A percentile compares a stretch with the other conserved stretches of the same genome.
phyloP scores from a whole-genome alignment of 2,888 invertebrate species.

The Hyppa rectilinea region DNA sequence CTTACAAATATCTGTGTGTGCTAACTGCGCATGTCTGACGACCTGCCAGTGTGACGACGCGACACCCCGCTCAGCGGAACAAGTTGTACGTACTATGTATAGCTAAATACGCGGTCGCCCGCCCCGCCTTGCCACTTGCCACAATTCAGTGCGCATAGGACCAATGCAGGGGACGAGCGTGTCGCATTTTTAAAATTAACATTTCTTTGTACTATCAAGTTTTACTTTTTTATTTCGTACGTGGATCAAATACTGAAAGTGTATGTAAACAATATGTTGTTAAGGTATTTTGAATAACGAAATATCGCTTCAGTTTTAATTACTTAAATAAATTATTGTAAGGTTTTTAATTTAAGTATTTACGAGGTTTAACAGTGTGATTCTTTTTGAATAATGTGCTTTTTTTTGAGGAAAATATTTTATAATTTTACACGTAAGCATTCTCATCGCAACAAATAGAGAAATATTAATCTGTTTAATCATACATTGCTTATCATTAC shows the following conservation, averaged over 20 bases:
- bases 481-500: constrained; percentile 26
- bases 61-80: constrained; percentile 28
- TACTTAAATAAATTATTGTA: constrained; percentile 2
- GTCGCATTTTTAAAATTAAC: constrained; percentile 18
- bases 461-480: background rate
- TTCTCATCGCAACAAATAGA: background rate
- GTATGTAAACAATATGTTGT: constrained; percentile 8
- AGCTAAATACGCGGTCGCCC: constrained; percentile 4
- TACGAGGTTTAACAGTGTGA: constrained; percentile 3
- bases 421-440: constrained; percentile 34
- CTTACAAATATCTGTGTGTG: constrained; percentile 15
- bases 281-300: background rate
- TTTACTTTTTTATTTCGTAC: constrained; percentile 25
- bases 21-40: constrained; percentile 56
- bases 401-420: constrained; percentile 3
- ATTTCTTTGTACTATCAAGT: background rate
- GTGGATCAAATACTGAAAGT: constrained; percentile 1
- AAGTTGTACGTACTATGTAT: background rate
- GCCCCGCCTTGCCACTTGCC: background rate
- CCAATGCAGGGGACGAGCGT: constrained; percentile 16
- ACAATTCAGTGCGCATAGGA: constrained; percentile 34
- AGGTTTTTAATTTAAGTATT: constrained; percentile 6
- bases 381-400: background rate
- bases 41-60: constrained; percentile 42
- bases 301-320: background rate